Base-by-base conservation (phyloP, 2,888 invertebrate species). In the Terebella lapidaria region DNA sequence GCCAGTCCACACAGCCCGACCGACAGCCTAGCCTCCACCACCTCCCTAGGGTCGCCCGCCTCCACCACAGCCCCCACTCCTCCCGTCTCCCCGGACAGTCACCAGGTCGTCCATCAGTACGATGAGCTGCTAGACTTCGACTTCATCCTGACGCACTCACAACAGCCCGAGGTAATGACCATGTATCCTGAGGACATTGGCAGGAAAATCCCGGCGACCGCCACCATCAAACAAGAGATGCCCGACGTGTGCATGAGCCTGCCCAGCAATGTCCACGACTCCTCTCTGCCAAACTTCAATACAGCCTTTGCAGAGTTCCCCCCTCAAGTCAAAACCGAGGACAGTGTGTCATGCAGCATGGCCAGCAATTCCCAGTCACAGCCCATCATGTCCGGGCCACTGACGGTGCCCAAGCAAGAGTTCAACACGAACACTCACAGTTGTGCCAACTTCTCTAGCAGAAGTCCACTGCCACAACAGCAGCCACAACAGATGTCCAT, bases 71-170 rank as follows among this genome's bases (percentile, higher is more conserved):
- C 29, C 26, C 30, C 52, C 22, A 60, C 57, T 18, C 59, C 62
- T 15, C 60, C 62, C 24, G 62, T 59, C 15, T 60, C 59, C 26
- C 62, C 62, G 15, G 45, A 56, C 49, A 56, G 42, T 24, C 54
- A 57, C 28, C n/a, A n/a, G n/a, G n/a, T n/a, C n/a, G n/a, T n/a
- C n/a, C n/a, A n/a, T n/a, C n/a, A n/a, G n/a, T 59, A 62, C 51
- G 59, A 60, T 3, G 62, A 62, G 15, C 62, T 62, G 3, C 51
- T 62, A 15, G 62, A 62, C 54, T 60, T 62, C 28, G 62, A 62
- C 54, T 62, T 62, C 55, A 62, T 62, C 46, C 45, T 62, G 47
- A 28, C 59, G 22, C 74, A 77, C 64, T 71, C 76, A 56, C 71
- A 71, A 28, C 64, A 62, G 27, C 51, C 63, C 20, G 66, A 67